Evolutionary conservation across 1,140 invertebrate species (phyloP), one percentile per base, ranked within the genome.

Genomic region (Adoxophyes honmai): DNA sequence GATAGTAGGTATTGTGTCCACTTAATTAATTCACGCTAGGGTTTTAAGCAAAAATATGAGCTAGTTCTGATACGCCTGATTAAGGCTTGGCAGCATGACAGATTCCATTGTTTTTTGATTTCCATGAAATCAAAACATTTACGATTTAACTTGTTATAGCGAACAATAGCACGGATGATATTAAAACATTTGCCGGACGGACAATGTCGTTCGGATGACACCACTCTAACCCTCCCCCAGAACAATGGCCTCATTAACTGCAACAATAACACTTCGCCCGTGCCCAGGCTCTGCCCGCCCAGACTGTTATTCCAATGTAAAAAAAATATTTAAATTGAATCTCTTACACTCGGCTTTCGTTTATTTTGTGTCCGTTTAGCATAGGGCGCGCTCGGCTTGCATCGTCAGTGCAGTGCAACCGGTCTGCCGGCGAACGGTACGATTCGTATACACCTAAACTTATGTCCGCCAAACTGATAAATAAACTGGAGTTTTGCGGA

Each of bases 181-280:
- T 69, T 57, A 75, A 66, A 79, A 78, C 67, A 77, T 63, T 70
- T 64, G 68, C 59, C 48, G 62, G 68, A 63, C 57, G 55, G 60
- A 86, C 75, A 83, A 78, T 86, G 71, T 62, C 60, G 73, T 55
- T 74, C 62, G 62, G 66, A 73, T 75, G 77, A 76, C 76, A 80
- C 75, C 69, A 74, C 61, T 63, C 53, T 62, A 70, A 64, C 59
- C 64, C 35, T 60, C 67, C 60, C 52, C 59, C 52, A 54, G 60
- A 79, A 81, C 80, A 86, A 85, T 78, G 59, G 73, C 51, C 70
- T 82, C 77, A 78, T 85, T 83, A 80, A 76, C 62, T 70, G 64
- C 54, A 69, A 82, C 78, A 84, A 86, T 84, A 81, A 74, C 72
- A 71, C 54, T 59, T 64, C 69, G 62, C 55, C 64, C 64, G 67